phyloP scores from a whole-genome alignment of 2,113 vertebrate genomes.

The Galemys pyrenaicus region DNA sequence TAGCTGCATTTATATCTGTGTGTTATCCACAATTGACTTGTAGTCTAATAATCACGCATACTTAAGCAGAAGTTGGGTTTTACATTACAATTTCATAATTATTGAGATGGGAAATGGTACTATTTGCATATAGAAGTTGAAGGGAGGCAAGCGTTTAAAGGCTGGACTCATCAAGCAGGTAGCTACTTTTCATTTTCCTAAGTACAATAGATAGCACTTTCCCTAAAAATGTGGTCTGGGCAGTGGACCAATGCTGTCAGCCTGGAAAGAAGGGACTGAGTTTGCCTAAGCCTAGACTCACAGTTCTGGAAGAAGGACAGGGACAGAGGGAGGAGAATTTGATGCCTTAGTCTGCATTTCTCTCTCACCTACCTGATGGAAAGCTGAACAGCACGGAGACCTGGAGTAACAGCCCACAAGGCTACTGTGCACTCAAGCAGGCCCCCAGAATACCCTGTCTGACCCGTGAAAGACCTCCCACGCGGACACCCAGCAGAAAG shows the following conservation, averaged over 20 bases:
- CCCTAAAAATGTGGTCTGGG: background rate
- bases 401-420: background rate
- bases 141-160: background rate
- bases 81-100: constrained; percentile 76
- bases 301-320: fast-evolving
- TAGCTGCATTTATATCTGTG: constrained; percentile 93
- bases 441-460: background rate
- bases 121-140: constrained; percentile 62
- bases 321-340: background rate
- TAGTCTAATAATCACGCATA: constrained; percentile 82
- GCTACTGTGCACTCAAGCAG: background rate
- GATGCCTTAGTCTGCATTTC: background rate
- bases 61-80: constrained; percentile 83
- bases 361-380: background rate
- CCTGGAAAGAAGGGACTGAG: background rate
- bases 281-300: background rate
- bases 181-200: background rate
- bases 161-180: background rate
- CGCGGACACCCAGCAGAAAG: no score
- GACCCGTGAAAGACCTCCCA: no score
- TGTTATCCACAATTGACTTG: constrained; percentile 84
- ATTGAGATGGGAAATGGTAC: constrained; percentile 59
- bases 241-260: background rate
- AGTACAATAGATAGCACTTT: background rate
- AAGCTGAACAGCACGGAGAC: fast-evolving